Percentiles rank a stretch among this genome's conserved stretches.
Evolutionary conservation across 2,113 vertebrate genomes (phyloP).

Genomic region (Sturnus vulgaris): DNA sequence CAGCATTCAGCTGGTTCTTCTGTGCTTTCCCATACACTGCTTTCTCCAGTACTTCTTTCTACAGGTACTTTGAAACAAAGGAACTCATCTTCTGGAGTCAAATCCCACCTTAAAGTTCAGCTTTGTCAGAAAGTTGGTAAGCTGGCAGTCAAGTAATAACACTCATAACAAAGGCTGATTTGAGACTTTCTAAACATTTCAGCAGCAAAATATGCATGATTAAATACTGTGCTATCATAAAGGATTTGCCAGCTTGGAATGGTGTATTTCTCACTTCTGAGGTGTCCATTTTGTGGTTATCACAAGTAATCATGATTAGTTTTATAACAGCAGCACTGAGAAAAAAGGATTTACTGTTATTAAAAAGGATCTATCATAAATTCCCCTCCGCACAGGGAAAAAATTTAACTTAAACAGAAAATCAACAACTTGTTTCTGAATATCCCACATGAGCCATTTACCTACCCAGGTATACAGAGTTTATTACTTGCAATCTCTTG

Average conservation of each 20-base stretch:
- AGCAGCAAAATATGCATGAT: not conserved
- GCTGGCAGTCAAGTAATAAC: not conserved
- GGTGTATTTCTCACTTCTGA: not conserved
- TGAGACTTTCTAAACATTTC: not conserved
- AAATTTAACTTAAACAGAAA: not conserved
- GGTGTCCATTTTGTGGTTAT: not conserved
- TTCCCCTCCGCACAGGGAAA: not conserved
- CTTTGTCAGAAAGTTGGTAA: not conserved
- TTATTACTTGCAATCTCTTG: not conserved
- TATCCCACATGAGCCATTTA: not conserved
- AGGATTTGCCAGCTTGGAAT: not conserved
- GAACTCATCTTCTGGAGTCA: not conserved
- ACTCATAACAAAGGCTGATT: not conserved
- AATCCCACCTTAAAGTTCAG: not conserved
- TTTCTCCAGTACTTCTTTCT: not conserved
- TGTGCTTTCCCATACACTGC: not conserved
- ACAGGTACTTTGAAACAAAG: not conserved
- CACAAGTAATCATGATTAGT: not conserved
- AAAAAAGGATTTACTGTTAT: not conserved
- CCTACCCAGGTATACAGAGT: not conserved
- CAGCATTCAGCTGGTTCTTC: not conserved
- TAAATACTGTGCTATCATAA: not conserved
- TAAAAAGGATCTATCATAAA: not conserved
- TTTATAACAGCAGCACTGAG: not conserved
- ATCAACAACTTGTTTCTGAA: not conserved